Evolutionary conservation across 2,888 invertebrate genomes (phyloP).

Genomic region (Trichacis sp.): DNA sequence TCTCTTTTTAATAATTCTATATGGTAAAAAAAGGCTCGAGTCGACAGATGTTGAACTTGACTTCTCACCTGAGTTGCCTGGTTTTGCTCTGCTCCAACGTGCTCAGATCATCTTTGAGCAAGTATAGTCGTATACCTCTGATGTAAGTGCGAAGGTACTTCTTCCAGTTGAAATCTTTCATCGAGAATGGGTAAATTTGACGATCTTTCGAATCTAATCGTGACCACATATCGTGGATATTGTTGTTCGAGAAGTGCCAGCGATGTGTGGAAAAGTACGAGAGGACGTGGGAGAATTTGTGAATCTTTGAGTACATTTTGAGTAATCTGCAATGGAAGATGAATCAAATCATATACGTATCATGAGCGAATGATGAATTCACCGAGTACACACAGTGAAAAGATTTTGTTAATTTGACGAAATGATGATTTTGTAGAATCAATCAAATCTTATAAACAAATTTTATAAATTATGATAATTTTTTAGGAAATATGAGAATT

Average conservation of each 20-base stretch:
- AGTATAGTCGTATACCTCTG: constrained; percentile 79
- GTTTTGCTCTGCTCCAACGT: constrained; percentile 76
- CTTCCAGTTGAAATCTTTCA: constrained; percentile 79
- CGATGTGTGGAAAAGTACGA: constrained; percentile 81
- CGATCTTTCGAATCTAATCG: constrained; percentile 70
- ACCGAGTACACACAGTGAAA: too few relatives aligned
- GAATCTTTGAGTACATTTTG: constrained; percentile 82
- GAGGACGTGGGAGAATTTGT: constrained; percentile 80
- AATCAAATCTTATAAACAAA: too few relatives aligned
- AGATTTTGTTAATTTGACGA: too few relatives aligned
- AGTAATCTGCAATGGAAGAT: constrained; percentile 74
- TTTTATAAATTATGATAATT: too few relatives aligned
- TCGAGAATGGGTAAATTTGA: constrained; percentile 79
- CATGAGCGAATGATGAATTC: too few relatives aligned
- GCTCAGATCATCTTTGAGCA: constrained; percentile 82
- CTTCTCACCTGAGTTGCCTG: constrained; percentile 73
- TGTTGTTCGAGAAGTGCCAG: constrained; percentile 78
- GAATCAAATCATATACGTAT: too few relatives aligned
- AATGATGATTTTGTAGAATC: too few relatives aligned
- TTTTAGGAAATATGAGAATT: too few relatives aligned
- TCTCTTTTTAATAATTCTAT: too few relatives aligned
- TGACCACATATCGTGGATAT: constrained; percentile 75
- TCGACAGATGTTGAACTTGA: too few relatives aligned
- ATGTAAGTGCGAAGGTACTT: constrained; percentile 78
- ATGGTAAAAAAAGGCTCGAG: too few relatives aligned